phyloP scores from a whole-genome alignment of 1,140 invertebrate species.

The Argopecten irradians region DNA sequence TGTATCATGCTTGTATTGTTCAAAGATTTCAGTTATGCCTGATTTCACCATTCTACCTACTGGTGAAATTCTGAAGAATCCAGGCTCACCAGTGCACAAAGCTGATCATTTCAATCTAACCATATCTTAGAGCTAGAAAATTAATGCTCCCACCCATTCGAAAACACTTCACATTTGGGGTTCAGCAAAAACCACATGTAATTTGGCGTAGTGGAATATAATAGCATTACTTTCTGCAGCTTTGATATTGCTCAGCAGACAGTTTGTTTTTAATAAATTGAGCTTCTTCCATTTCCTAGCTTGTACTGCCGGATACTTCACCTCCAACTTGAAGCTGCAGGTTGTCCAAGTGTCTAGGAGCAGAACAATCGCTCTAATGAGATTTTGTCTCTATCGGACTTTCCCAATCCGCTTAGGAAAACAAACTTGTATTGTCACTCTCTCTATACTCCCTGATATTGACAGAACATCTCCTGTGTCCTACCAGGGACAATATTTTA shows the following conservation, averaged over 20 bases:
- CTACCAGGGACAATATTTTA: neutral
- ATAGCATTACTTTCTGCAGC: neutral
- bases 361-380: neutral
- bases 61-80: neutral
- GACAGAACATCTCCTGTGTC: neutral
- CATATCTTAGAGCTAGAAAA: neutral
- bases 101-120: neutral
- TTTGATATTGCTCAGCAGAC: neutral
- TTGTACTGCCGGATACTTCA: neutral
- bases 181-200: neutral
- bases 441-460: neutral
- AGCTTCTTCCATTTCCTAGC: neutral
- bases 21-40: neutral
- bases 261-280: slow-evolving; percentile 13
- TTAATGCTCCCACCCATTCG: neutral
- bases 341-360: neutral
- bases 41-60: neutral
- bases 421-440: neutral
- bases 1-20: no score
- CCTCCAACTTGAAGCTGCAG: neutral
- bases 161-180: neutral
- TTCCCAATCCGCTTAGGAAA: slow-evolving; percentile 15
- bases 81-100: no score
- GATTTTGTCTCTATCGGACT: slow-evolving; percentile 16
- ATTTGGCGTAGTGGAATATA: slow-evolving; percentile 1